Evolutionary conservation across 2,797 vertebrate species (phyloP).

Genomic region (Cryptoprocta ferox): DNA sequence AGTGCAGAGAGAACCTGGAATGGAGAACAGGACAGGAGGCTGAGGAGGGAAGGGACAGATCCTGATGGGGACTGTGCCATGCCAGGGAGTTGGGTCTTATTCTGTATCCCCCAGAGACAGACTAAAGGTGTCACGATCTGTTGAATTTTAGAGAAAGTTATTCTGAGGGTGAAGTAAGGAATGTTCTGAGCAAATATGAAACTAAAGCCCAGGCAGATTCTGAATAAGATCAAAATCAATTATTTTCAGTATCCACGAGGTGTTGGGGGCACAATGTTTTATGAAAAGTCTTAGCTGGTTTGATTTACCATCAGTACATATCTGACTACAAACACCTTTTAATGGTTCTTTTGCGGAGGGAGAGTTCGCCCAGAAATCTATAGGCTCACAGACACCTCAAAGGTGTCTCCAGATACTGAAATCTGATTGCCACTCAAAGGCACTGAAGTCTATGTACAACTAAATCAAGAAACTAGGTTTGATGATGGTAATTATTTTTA

Average conservation of each 20-base stretch:
- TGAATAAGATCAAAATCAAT: not conserved
- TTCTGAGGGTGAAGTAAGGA: not conserved
- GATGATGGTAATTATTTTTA: not conserved
- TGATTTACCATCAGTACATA: not conserved
- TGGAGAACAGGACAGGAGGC: not conserved
- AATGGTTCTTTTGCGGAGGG: too few species aligned
- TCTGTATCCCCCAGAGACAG: not conserved
- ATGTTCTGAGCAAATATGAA: not conserved
- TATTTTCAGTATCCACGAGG: not conserved
- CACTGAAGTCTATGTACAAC: not conserved
- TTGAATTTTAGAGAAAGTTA: not conserved
- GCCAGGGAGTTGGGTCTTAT: not conserved
- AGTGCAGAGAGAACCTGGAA: not conserved
- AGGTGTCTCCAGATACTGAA: not conserved
- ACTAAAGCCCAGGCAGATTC: not conserved
- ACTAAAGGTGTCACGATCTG: not conserved
- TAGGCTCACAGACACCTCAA: not conserved
- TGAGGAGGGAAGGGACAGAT: not conserved
- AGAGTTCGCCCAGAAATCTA: not conserved
- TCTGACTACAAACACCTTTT: not conserved
- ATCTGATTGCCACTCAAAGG: not conserved
- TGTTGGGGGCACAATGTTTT: not conserved
- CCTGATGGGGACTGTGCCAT: too few species aligned
- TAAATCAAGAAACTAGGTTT: not conserved
- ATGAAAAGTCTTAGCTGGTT: not conserved